A percentile compares a stretch with the other conserved stretches of the same genome.
These are phyloP conservation scores for Abramis brama DNA, from an alignment of 2,113 vertebrate genomes.

Conservation along the genomic window DNA sequence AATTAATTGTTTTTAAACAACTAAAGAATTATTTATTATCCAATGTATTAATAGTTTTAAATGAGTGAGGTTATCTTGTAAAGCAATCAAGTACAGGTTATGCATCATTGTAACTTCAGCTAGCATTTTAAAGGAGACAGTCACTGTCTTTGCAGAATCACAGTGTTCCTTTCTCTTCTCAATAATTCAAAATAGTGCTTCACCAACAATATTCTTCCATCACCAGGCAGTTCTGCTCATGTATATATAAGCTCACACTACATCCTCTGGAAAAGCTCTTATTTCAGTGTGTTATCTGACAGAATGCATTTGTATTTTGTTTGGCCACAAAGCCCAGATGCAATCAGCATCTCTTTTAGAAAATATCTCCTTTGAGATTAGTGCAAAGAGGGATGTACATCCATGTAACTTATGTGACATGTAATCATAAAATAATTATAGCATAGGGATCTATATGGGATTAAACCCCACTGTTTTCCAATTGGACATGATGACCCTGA, in stretches of 20 bases:
- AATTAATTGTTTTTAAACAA: too few species aligned
- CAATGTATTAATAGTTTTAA: not conserved
- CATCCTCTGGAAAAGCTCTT: constrained; percentile 49
- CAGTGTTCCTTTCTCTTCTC: constrained; percentile 38
- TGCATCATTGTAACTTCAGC: not conserved
- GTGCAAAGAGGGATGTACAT: not conserved
- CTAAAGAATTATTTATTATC: not conserved
- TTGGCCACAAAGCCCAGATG: constrained; percentile 2
- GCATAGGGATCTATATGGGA: not conserved
- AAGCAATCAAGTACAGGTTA: not conserved
- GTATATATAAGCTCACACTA: constrained; percentile 37
- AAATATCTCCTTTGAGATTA: constrained; percentile 3
- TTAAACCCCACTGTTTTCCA: not conserved
- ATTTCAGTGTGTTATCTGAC: constrained; percentile 17
- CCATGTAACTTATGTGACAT: not conserved
- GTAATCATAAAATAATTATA: not conserved
- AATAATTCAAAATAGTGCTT: constrained; percentile 60
- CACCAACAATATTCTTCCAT: constrained; percentile 60
- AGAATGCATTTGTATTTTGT: constrained; percentile 6
- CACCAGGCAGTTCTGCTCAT: constrained; percentile 47
- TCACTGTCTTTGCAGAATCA: constrained; percentile 45
- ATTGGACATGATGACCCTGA: not conserved
- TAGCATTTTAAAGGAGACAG: not conserved
- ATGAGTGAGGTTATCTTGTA: not conserved
- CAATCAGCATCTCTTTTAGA: not conserved